Evolutionary conservation across 1,140 invertebrate species (phyloP).

Genomic region (Ceratina calcarata): DNA sequence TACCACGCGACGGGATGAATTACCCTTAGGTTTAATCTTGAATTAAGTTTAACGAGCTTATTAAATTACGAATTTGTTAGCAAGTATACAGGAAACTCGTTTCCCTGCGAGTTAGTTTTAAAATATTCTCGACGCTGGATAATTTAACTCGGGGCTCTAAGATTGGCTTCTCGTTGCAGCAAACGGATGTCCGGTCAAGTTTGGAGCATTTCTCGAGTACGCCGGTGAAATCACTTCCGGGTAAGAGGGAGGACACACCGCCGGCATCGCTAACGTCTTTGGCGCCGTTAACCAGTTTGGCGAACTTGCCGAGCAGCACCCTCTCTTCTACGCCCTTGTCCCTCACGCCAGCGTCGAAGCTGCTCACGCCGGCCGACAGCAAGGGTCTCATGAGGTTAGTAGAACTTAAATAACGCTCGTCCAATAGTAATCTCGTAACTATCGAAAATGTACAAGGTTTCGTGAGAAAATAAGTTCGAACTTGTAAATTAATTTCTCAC

Average conservation of each 20-base stretch:
- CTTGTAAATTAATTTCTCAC: no score
- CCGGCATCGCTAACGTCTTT: slow-evolving; percentile 77
- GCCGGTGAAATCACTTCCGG: slow-evolving; percentile 76
- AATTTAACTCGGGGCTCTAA: background rate
- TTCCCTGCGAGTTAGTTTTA: no score
- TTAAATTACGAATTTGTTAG: background rate
- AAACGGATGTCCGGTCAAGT: slow-evolving; percentile 79
- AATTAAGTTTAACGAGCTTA: background rate
- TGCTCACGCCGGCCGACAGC: slow-evolving; percentile 75
- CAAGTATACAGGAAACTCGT: background rate
- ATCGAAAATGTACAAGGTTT: no score
- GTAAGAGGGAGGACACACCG: slow-evolving; percentile 78
- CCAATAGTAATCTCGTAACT: no score
- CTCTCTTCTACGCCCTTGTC: slow-evolving; percentile 77
- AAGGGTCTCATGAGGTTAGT: slow-evolving; percentile 79
- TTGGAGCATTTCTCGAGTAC: slow-evolving; percentile 79
- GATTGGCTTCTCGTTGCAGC: slow-evolving; percentile 63
- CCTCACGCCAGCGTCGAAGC: slow-evolving; percentile 76
- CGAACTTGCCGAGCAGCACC: slow-evolving; percentile 77
- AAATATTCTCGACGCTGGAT: no score
- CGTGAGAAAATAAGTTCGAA: no score
- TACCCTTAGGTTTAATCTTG: no score
- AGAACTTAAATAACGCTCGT: slow-evolving; percentile 34
- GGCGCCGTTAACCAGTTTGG: slow-evolving; percentile 78
- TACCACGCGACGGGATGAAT: no score